Base-by-base conservation (phyloP, 2,113 vertebrate genomes). In the Carettochelys insculpta region DNA sequence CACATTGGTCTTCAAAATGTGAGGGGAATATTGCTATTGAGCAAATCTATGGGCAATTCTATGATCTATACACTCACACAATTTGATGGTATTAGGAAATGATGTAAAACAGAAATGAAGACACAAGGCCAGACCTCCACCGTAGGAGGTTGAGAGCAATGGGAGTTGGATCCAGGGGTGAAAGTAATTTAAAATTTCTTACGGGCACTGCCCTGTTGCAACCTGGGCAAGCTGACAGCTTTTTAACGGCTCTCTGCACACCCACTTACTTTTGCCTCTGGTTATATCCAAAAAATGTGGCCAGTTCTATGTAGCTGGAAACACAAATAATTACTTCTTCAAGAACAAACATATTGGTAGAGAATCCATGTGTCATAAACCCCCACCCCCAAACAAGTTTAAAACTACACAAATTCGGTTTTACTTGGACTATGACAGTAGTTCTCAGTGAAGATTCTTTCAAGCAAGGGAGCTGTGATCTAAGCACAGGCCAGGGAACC, bases 1-100 rank as follows among this genome's bases (percentile, higher is more conserved):
- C 50, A 83, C 79, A 47, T 48, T 38, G 80, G 29, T 47, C 48
- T 91, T 88, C 80, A 65, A 89, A 92, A 87, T 31, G 87, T n/a
- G 51, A 43, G 86, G 34, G 52, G 82, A 34, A 89, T 89, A 85
- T 90, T 48, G 83, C 85, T 95, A 87, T 94, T 53, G 83, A 95
- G 86, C n/a, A 52, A 92, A 90, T 6, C 82, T 80, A 76, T 0
- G 20, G 78, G 83, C 81, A 94, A 85, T 31, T 95, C 93, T 93
- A 84, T 78, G 0, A 90, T 92, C 88, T 78, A 78, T 8, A 41
- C 89, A 27, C 24, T 61, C 89, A 48, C 87, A 27, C 71, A 82
- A 5, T 53, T 61, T 31, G 68, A 61, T 61, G 31, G 3, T 45
- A 11, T 77, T 84, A 87, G 77, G 68, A 52, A 90, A 82, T 43